These are phyloP conservation scores for Chrysotoxum bicinctum DNA, from an alignment of 2,888 invertebrate genomes.

Conservation along the genomic window DNA sequence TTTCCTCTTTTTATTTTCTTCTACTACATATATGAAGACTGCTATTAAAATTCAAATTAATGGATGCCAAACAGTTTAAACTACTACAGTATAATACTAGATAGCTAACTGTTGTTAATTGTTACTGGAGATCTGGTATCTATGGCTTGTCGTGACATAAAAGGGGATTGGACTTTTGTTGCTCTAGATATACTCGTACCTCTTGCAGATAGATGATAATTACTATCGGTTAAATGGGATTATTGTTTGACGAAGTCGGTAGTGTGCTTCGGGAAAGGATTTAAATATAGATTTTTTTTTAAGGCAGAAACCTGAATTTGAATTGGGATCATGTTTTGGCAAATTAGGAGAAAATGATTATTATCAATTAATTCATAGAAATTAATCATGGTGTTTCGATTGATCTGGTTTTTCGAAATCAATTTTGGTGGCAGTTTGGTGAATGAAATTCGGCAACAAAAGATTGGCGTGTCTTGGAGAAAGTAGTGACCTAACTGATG, in stretches of 20 bases:
- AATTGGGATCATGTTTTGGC: neutral
- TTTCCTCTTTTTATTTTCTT: neutral
- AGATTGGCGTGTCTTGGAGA: too few relatives aligned
- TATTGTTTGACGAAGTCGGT: neutral
- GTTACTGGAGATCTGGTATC: neutral
- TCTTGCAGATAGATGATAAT: neutral
- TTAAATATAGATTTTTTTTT: neutral
- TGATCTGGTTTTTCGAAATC: neutral
- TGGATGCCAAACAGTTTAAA: neutral
- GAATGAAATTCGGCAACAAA: neutral
- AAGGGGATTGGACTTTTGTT: constrained; percentile 19
- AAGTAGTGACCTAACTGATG: too few relatives aligned
- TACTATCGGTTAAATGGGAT: constrained; percentile 14
- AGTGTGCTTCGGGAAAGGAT: neutral
- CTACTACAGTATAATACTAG: neutral
- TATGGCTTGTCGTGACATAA: neutral
- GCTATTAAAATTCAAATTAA: constrained; percentile 18
- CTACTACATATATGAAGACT: neutral
- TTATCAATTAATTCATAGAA: neutral
- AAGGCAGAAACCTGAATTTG: neutral
- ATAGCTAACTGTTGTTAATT: neutral
- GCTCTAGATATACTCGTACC: constrained; percentile 18
- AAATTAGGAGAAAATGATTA: neutral
- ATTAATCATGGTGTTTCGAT: neutral
- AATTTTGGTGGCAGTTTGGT: neutral